These are phyloP conservation scores for Acrocephalus scirpaceus DNA, from an alignment of 2,797 vertebrate species.

Conservation along the genomic window DNA sequence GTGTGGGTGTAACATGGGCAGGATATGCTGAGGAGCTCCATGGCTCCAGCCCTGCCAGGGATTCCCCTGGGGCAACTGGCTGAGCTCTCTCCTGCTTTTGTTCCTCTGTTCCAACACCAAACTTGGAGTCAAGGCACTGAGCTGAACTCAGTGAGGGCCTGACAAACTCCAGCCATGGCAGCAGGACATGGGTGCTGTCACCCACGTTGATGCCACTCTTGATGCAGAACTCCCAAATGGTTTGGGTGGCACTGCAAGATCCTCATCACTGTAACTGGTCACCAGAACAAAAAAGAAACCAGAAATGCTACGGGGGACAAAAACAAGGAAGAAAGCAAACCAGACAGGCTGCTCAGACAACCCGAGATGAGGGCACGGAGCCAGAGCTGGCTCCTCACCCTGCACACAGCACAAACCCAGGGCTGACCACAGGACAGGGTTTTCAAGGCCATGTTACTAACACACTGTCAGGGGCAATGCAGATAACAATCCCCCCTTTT, in stretches of 20 bases:
- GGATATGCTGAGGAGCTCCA: neutral
- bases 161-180: neutral
- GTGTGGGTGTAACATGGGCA: fast-evolving
- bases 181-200: neutral
- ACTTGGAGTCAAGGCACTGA: neutral
- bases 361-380: neutral
- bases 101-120: neutral
- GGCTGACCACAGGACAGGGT: neutral
- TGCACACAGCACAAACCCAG: neutral
- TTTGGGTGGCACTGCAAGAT: neutral
- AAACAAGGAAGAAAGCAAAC: neutral
- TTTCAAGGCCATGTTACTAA: neutral
- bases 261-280: neutral
- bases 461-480: neutral
- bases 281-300: neutral
- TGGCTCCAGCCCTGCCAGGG: neutral
- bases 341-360: neutral
- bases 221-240: neutral
- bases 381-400: neutral
- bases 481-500: neutral
- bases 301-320: neutral
- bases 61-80: neutral
- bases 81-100: neutral
- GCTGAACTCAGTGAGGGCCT: neutral
- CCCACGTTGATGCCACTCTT: fast-evolving